Base-by-base conservation (phyloP, 2,797 vertebrate species). In the Neosilurus hyrtlii region DNA sequence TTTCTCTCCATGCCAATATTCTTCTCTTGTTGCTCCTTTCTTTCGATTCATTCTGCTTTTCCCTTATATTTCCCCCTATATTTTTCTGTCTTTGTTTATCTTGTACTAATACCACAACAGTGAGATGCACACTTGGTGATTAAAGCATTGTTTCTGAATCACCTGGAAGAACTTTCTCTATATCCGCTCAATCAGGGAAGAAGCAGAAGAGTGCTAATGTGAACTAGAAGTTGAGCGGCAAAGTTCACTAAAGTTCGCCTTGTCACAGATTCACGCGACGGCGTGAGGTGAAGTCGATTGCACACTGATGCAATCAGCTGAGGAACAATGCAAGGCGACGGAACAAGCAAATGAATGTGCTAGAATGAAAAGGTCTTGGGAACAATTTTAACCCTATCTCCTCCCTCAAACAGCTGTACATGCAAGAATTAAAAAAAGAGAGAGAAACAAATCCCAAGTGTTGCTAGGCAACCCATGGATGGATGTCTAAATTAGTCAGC, bases 401-500 rank as follows among this genome's bases (percentile, higher is more conserved):
- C 26, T 73, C 59, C 49, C 22, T 51, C 43, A 0, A 51, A 81
- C 68, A 81, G 81, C 61, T 54, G 18, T n/a, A 16, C 24, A 16
- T 61, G 56, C n/a, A 76, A 43, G 59, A 74, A 79, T 65, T n/a
- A 73, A 66, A 86, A 82, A 83, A 76, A 37, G 84, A 84, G 84
- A 84, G 79, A 80, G 86, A 89, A 90, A 88, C 86, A 89, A 89
- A 85, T 83, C 88, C 59, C 86, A 75, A 77, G 87, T 88, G 90
- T 91, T 91, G 89, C 90, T 90, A 90, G 85, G 91, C 89, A 91
- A 91, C 90, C 85, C 30, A 72, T 79, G 85, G 86, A 85, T 89
- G 88, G 87, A 88, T 89, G 89, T 89, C 91, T 90, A 91, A 90
- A 90, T 90, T 89, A 86, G 88, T 90, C 90, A 88, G 88, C 82